Evolutionary conservation across 2,888 invertebrate genomes (phyloP).

Genomic region (Atrina japonica): DNA sequence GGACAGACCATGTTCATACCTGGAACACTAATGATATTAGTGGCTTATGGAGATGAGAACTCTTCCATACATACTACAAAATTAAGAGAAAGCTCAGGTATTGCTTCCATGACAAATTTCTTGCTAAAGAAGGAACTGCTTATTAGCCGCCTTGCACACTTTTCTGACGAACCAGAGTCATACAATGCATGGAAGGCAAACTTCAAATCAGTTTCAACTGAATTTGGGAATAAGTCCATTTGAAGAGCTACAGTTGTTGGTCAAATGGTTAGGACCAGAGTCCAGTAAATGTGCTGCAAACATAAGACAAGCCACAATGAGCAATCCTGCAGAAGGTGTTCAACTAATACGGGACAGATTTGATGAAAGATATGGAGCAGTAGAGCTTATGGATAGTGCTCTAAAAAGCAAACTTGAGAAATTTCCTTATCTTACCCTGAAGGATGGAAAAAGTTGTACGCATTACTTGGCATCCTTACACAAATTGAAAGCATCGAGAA

Average conservation of each 20-base stretch:
- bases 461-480: too few relatives aligned
- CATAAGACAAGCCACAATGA: conserved; percentile 23
- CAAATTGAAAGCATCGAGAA: too few relatives aligned
- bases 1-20: too few relatives aligned
- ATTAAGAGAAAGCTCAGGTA: neutral
- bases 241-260: conserved; percentile 15
- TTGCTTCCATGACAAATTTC: conserved; percentile 1
- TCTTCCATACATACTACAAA: neutral
- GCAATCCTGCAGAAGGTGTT: conserved; percentile 20
- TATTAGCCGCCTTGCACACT: neutral
- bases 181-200: conserved; percentile 13
- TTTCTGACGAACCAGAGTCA: conserved; percentile 6
- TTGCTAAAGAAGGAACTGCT: neutral
- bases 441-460: neutral
- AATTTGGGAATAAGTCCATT: neutral
- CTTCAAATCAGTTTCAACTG: neutral
- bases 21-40: too few relatives aligned
- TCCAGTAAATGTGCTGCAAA: conserved; percentile 32
- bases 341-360: too few relatives aligned
- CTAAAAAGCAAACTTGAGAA: neutral
- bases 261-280: conserved; percentile 35
- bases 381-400: conserved; percentile 5
- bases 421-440: conserved; percentile 4
- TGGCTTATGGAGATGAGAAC: too few relatives aligned
- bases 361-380: too few relatives aligned